A percentile compares a stretch with the other conserved stretches of the same genome.
phyloP scores from a whole-genome alignment of 2,797 vertebrate species.

The Decapterus maruadsi region DNA sequence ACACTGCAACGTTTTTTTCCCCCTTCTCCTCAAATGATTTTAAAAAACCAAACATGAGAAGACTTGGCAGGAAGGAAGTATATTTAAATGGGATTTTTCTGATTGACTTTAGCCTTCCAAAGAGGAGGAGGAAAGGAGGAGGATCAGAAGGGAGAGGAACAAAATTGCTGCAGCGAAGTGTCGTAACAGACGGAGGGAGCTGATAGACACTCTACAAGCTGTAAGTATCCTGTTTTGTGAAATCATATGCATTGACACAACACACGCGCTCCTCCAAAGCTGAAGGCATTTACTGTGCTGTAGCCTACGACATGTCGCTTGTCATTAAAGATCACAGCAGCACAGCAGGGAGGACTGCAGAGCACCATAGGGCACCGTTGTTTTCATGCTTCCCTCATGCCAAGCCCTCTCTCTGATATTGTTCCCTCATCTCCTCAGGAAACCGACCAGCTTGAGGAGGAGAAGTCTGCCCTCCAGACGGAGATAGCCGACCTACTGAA shows the following conservation, averaged over 20 bases:
- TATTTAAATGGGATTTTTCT: conserved; percentile 44
- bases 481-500: conserved; percentile 95
- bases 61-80: conserved; percentile 40
- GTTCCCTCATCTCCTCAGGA: conserved; percentile 83
- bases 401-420: neutral
- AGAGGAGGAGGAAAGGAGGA: conserved; percentile 94
- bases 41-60: conserved; percentile 46
- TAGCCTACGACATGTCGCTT: conserved; percentile 21
- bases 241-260: conserved; percentile 4
- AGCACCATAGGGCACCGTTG: neutral
- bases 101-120: conserved; percentile 88
- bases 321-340: conserved; percentile 22
- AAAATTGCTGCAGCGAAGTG: conserved; percentile 97
- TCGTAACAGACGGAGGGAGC: conserved; percentile 92
- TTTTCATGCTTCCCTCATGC: conserved; percentile 10
- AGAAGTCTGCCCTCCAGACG: conserved; percentile 90
- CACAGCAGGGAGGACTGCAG: conserved; percentile 20
- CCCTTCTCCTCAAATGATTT: conserved; percentile 1
- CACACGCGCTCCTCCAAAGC: neutral
- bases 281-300: neutral
- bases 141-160: conserved; percentile 94
- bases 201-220: conserved; percentile 93
- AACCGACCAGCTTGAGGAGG: conserved; percentile 93
- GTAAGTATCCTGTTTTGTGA: conserved; percentile 81
- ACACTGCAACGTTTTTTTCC: conserved; percentile 27